Conservation (phyloP, 2,113 vertebrate species). For the Pitta sordida region DNA sequence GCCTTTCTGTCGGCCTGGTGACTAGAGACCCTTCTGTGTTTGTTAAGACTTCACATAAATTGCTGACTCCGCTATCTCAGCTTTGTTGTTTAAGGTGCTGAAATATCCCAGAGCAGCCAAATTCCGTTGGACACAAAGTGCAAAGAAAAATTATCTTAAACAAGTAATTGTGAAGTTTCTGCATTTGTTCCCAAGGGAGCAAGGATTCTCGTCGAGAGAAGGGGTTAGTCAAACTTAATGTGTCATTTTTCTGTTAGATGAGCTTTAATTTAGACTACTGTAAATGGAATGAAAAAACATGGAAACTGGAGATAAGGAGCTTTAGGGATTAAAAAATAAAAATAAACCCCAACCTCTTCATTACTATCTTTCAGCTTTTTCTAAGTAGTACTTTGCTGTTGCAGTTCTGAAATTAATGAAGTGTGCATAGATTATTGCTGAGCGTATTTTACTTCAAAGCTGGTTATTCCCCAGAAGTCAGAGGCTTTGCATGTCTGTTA, state of each 20-base stretch:
- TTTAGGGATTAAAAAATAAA: conserved; percentile 35
- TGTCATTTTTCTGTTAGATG: not conserved
- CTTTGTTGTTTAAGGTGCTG: not conserved
- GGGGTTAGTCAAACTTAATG: not conserved
- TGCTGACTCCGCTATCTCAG: not conserved
- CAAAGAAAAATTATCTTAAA: not conserved
- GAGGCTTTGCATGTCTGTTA: not conserved
- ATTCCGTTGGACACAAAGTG: not conserved
- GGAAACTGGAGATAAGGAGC: conserved; percentile 37
- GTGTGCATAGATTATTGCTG: conserved; percentile 3
- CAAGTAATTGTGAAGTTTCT: not conserved
- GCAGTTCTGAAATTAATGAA: conserved; percentile 33
- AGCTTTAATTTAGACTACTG: not conserved
- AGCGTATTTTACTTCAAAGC: conserved; percentile 27
- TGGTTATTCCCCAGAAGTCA: conserved; percentile 35
- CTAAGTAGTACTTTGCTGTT: not conserved
- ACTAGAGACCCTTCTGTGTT: not conserved
- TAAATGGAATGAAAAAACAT: conserved; percentile 14
- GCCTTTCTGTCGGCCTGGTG: not conserved
- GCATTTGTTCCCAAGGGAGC: not conserved
- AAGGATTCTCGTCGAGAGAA: not conserved
- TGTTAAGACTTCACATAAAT: not conserved
- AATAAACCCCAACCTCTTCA: not conserved
- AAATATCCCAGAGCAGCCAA: not conserved
- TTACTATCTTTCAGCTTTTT: conserved; percentile 14